A percentile compares a stretch with the other conserved stretches of the same genome.
Evolutionary conservation across 2,113 vertebrate genomes (phyloP).

Genomic region (Tylochromis polylepis): DNA sequence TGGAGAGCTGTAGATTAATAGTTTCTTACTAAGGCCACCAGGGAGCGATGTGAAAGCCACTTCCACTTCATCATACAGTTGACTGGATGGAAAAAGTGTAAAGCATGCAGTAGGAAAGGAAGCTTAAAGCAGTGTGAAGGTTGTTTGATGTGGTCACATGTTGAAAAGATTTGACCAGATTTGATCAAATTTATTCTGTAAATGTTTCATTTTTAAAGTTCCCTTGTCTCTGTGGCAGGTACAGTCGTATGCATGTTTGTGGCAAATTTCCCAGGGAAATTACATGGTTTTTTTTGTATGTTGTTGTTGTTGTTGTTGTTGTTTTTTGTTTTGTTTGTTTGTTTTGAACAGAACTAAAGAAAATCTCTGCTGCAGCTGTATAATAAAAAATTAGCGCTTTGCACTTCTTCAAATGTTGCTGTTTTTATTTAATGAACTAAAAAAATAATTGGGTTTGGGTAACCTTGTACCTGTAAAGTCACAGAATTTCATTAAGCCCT

Average conservation of each 20-base stretch:
- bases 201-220: not conserved
- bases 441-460: not conserved
- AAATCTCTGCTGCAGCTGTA: not conserved
- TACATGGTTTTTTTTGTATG: not conserved
- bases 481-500: not conserved
- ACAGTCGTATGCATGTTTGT: not conserved
- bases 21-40: conserved; percentile 65
- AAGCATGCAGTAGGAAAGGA: not conserved
- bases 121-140: conserved; percentile 24
- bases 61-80: conserved; percentile 59
- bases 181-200: not conserved
- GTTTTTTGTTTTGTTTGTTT: not conserved
- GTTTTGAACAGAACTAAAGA: not conserved
- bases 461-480: not conserved
- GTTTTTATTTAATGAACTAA: not conserved
- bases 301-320: not conserved
- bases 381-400: not conserved
- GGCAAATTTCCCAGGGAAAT: not conserved
- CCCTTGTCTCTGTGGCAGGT: not conserved
- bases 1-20: conserved; percentile 69
- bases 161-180: not conserved
- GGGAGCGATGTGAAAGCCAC: conserved; percentile 70
- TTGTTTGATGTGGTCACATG: not conserved
- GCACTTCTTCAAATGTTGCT: not conserved
- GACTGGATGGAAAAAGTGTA: conserved; percentile 27